Evolutionary conservation across 2,113 vertebrate genomes (phyloP).

Genomic region (Ctenomys sociabilis): DNA sequence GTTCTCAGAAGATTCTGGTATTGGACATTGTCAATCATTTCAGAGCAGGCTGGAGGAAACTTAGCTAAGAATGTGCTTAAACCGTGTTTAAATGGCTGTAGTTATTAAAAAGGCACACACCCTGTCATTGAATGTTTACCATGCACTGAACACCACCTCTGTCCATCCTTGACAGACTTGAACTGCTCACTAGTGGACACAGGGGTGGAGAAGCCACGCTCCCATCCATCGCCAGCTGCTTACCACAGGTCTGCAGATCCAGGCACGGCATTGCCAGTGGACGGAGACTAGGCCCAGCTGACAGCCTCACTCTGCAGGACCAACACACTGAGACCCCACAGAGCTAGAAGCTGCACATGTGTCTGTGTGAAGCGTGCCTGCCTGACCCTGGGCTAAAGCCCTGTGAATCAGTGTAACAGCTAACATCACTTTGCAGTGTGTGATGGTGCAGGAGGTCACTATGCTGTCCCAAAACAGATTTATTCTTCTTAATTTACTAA

Average conservation of each 20-base stretch:
- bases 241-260: not conserved
- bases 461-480: conserved; percentile 48
- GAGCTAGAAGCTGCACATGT: conserved; percentile 47
- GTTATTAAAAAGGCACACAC: conserved; percentile 68
- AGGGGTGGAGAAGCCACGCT: not conserved
- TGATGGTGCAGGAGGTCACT: conserved; percentile 57
- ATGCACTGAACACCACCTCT: conserved; percentile 39
- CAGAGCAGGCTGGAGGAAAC: conserved; percentile 66
- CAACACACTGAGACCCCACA: conserved; percentile 21
- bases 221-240: conserved; percentile 40
- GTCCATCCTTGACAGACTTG: conserved; percentile 41
- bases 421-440: conserved; percentile 47
- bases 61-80: conserved; percentile 58
- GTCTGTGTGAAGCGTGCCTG: conserved; percentile 18
- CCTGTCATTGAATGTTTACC: conserved; percentile 59
- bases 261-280: not conserved
- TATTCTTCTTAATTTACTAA: conserved; percentile 58
- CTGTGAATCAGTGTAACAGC: not conserved
- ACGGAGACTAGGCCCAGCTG: not conserved
- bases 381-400: conserved; percentile 16
- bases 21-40: conserved; percentile 64
- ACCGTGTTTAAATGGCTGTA: conserved; percentile 57
- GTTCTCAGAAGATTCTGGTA: conserved; percentile 12
- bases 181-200: conserved; percentile 55
- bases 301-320: conserved; percentile 11